A percentile compares a stretch with the other conserved stretches of the same genome.
phyloP scores from a whole-genome alignment of 1,140 invertebrate genomes.

The Zaprionus capensis region DNA sequence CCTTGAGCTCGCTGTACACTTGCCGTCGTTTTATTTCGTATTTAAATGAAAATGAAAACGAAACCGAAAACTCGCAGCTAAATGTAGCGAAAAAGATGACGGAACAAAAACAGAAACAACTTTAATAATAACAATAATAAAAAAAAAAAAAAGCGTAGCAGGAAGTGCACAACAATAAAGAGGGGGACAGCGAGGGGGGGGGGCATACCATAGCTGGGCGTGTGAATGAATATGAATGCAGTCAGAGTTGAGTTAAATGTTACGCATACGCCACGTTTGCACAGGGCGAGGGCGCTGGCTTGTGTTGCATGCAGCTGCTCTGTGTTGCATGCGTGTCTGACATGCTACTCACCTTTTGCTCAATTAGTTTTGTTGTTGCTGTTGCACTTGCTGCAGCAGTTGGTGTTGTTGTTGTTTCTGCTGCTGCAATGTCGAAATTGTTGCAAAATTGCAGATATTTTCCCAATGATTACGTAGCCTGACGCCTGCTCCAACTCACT shows the following conservation, averaged over 20 bases:
- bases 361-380: conserved; percentile 69
- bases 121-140: conserved; percentile 2
- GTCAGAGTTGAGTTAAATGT: conserved; percentile 44
- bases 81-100: conserved; percentile 10
- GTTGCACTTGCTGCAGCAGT: conserved; percentile 27
- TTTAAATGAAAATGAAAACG: conserved; percentile 70
- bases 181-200: not conserved
- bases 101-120: not conserved
- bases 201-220: conserved; percentile 17
- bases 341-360: conserved; percentile 79
- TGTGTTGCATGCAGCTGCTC: conserved; percentile 37
- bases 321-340: conserved; percentile 65
- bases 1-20: conserved; percentile 54
- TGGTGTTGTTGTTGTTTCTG: conserved; percentile 32
- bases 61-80: conserved; percentile 37
- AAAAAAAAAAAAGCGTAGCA: conserved; percentile 36
- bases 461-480: conserved; percentile 76
- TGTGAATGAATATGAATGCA: conserved; percentile 63
- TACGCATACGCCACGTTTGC: conserved; percentile 58
- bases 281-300: conserved; percentile 44
- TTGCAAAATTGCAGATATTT: conserved; percentile 81
- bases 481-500: conserved; percentile 53
- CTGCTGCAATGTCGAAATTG: conserved; percentile 72
- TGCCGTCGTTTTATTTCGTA: conserved; percentile 43
- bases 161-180: conserved; percentile 57